Conservation (phyloP, 2,797 vertebrate species). For the Nyctalus aviator region DNA sequence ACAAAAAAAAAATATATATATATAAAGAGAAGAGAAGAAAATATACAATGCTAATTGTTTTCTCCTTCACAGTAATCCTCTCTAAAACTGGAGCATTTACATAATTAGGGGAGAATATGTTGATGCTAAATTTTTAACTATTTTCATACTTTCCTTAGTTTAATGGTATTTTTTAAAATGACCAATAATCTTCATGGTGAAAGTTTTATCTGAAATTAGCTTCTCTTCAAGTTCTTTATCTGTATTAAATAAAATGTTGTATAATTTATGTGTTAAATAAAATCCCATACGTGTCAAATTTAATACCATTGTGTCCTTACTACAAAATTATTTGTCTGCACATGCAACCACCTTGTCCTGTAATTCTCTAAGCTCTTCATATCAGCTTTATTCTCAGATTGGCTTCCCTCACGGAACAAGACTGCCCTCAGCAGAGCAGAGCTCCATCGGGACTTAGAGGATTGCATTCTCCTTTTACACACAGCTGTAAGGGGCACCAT, state of each 20-base stretch:
- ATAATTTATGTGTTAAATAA: neutral
- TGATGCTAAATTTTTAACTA: neutral
- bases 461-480: neutral
- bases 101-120: neutral
- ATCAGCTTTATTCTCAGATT: neutral
- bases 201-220: neutral
- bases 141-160: neutral
- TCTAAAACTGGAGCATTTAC: neutral
- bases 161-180: neutral
- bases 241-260: neutral
- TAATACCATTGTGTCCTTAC: neutral
- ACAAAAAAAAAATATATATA: neutral
- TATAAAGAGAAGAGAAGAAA: neutral
- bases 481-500: neutral
- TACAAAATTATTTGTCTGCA: neutral
- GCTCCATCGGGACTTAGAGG: neutral
- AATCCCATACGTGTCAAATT: neutral
- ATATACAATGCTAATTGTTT: neutral
- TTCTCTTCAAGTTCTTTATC: neutral
- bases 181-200: neutral
- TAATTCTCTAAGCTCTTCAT: neutral
- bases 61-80: neutral
- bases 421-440: neutral
- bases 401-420: neutral
- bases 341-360: neutral